These are phyloP conservation scores for Mixornis gularis DNA, from an alignment of 2,113 vertebrate genomes.

Conservation along the genomic window DNA sequence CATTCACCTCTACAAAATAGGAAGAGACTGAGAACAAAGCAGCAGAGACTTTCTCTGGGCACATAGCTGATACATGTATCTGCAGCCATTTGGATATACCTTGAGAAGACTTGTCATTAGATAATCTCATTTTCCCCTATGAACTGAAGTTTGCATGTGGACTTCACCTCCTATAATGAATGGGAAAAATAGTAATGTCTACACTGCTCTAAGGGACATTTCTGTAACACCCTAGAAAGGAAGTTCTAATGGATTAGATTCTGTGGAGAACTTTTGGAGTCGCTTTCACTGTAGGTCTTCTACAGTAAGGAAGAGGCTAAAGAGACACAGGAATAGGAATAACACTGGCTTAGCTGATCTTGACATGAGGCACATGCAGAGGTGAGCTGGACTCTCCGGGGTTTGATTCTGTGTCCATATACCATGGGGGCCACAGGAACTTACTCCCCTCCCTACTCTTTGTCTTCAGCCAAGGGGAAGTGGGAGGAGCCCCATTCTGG, in stretches of 20 bases:
- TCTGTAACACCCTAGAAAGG: neutral
- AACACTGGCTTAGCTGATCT: neutral
- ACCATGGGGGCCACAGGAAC: accelerated
- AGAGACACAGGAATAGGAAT: neutral
- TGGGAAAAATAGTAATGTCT: neutral
- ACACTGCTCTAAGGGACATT: neutral
- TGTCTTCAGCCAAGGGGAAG: neutral
- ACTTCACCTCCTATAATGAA: neutral
- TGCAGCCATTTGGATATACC: neutral
- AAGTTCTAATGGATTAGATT: neutral
- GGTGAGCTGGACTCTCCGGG: neutral
- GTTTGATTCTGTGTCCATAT: neutral
- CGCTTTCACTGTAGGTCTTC: neutral
- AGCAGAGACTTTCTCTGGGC: neutral
- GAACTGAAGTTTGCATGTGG: neutral
- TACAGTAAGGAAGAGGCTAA: neutral
- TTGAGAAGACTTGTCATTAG: neutral
- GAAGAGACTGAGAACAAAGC: neutral
- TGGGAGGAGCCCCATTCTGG: neutral
- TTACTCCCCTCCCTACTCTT: neutral
- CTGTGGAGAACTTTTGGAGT: neutral
- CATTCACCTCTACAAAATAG: neutral
- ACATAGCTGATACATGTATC: neutral
- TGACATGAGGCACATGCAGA: accelerated
- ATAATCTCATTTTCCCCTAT: neutral